These are phyloP conservation scores for Strigamia transsilvanica DNA, from an alignment of 2,888 invertebrate genomes.

Conservation along the genomic window DNA sequence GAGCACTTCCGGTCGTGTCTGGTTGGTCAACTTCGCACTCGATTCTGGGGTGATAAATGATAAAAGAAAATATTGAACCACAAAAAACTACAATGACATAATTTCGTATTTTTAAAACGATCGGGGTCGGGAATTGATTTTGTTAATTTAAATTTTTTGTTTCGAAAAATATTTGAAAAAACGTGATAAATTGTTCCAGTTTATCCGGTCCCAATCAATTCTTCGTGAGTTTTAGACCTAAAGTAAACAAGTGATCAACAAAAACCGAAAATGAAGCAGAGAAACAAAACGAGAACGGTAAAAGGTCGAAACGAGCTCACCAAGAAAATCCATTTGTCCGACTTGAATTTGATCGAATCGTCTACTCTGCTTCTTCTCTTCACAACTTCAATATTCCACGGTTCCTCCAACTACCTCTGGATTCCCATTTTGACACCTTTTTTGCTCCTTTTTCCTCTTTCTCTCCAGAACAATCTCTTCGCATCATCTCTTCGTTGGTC, in stretches of 20 bases:
- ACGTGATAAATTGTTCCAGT: no score
- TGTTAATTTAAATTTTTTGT: no score
- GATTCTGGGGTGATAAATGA: neutral
- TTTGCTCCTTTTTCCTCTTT: neutral
- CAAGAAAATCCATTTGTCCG: neutral
- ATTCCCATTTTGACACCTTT: slow-evolving; percentile 4
- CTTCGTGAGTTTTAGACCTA: neutral
- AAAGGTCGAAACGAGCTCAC: slow-evolving; percentile 20
- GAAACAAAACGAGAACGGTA: neutral
- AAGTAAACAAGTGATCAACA: neutral
- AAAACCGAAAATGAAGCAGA: neutral
- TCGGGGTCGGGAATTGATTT: no score
- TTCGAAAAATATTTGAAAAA: no score
- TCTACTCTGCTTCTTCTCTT: neutral
- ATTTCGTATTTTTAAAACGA: neutral
- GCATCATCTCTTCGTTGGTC: neutral
- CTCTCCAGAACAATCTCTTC: slow-evolving; percentile 69
- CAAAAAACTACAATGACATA: neutral
- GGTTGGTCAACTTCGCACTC: slow-evolving; percentile 6
- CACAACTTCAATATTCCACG: neutral
- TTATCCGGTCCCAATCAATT: neutral
- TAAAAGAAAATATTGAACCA: neutral
- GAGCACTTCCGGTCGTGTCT: neutral
- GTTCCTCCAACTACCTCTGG: neutral
- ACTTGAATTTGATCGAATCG: neutral